These are phyloP conservation scores for Eudemis profundana DNA, from an alignment of 2,888 invertebrate genomes.

Conservation along the genomic window DNA sequence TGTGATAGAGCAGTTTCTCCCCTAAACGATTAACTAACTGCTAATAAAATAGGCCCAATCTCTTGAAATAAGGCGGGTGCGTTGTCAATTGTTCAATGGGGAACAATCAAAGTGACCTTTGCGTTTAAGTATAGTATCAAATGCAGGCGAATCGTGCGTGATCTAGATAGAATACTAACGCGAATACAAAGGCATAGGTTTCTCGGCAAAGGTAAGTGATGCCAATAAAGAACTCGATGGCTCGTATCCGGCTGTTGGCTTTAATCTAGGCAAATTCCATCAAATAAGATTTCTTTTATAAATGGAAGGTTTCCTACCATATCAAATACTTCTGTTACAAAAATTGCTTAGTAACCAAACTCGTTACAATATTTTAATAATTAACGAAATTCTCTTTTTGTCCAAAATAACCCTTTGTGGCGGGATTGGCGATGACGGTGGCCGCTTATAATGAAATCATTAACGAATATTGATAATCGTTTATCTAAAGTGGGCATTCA, in stretches of 20 bases:
- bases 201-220: not conserved
- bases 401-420: too few relatives aligned
- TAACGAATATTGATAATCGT: constrained; percentile 3
- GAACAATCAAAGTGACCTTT: constrained; percentile 42
- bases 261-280: not conserved
- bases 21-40: constrained; percentile 31
- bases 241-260: not conserved
- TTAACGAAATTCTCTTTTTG: too few relatives aligned
- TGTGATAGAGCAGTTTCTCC: constrained; percentile 28
- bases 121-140: constrained; percentile 7
- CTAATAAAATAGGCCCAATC: constrained; percentile 33
- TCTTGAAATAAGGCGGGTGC: constrained; percentile 7
- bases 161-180: constrained; percentile 52
- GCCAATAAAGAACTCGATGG: not conserved
- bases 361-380: too few relatives aligned
- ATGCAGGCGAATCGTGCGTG: constrained; percentile 48
- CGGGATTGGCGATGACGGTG: not conserved
- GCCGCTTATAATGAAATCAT: not conserved
- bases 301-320: not conserved
- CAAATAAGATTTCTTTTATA: not conserved
- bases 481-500: constrained; percentile 32
- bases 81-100: constrained; percentile 32
- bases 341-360: too few relatives aligned
- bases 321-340: not conserved
- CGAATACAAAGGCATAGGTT: constrained; percentile 36